Percentiles rank a stretch among this genome's conserved stretches.
These are phyloP conservation scores for Agrenia bidenticulata DNA, from an alignment of 2,888 invertebrate genomes.

Conservation along the genomic window DNA sequence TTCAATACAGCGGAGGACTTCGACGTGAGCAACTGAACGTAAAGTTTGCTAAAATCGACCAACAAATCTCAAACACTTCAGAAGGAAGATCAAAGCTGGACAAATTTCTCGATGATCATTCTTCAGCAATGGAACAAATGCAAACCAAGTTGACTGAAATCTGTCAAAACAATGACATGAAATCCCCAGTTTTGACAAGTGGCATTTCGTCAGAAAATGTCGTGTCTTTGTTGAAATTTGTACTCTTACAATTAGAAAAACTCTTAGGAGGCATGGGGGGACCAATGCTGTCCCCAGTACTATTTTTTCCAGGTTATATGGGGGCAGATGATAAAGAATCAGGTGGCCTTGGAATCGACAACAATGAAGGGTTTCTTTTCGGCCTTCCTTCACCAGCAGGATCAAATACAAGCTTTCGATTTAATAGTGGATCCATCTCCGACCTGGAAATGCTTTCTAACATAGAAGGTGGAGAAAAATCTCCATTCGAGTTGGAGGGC, in stretches of 20 bases:
- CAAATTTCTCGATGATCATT: slow-evolving; percentile 39
- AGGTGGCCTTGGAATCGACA: background rate
- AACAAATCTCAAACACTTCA: slow-evolving; percentile 36
- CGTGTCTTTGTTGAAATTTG: slow-evolving; percentile 1
- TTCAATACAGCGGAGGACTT: slow-evolving; percentile 50
- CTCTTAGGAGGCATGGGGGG: background rate
- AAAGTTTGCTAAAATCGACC: slow-evolving; percentile 29
- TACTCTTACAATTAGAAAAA: slow-evolving; percentile 8
- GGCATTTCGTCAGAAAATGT: slow-evolving; percentile 34
- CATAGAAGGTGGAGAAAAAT: slow-evolving; percentile 1
- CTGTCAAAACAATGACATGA: slow-evolving; percentile 40
- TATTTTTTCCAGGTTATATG: too few species aligned
- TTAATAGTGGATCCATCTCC: slow-evolving; percentile 1
- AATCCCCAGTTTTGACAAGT: background rate
- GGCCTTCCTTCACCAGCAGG: slow-evolving; percentile 9
- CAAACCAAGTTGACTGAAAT: slow-evolving; percentile 45
- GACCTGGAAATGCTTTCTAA: background rate
- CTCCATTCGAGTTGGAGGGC: background rate
- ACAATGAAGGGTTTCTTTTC: background rate
- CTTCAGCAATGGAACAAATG: slow-evolving; percentile 46
- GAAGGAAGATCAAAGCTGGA: too few species aligned
- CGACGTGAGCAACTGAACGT: slow-evolving; percentile 45
- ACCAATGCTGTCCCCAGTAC: slow-evolving; percentile 5
- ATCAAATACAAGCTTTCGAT: too few species aligned
- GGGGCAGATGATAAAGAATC: slow-evolving; percentile 19